phyloP scores from a whole-genome alignment of 2,888 invertebrate genomes.

The Rhorus exstirpatorius region DNA sequence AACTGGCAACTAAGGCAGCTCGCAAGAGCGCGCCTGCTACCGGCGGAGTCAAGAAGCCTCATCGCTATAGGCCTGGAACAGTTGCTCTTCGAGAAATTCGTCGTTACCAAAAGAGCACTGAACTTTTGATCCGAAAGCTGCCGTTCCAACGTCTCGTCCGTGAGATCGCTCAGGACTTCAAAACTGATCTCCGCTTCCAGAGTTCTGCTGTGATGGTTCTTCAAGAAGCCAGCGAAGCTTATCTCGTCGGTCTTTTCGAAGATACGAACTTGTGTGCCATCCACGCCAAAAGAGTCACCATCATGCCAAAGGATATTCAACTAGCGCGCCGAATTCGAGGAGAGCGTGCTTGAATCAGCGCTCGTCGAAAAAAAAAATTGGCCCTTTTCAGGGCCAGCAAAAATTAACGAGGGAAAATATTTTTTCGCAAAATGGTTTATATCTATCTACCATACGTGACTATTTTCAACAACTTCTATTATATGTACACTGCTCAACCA shows the following conservation, averaged over 20 bases:
- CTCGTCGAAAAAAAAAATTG: background rate
- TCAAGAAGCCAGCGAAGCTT: slow-evolving; percentile 51
- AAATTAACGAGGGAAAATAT: background rate
- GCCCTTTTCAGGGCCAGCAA: slow-evolving; percentile 49
- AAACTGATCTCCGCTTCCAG: slow-evolving; percentile 46
- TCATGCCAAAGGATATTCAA: slow-evolving; percentile 52
- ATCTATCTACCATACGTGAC: too few relatives aligned
- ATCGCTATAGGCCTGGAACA: slow-evolving; percentile 48
- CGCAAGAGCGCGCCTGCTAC: slow-evolving; percentile 47
- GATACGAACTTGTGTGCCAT: slow-evolving; percentile 54
- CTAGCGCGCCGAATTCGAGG: slow-evolving; percentile 45
- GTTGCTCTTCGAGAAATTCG: slow-evolving; percentile 49
- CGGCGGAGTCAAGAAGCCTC: slow-evolving; percentile 45
- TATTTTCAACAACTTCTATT: too few relatives aligned
- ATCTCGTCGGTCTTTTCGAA: slow-evolving; percentile 46
- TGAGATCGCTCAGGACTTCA: slow-evolving; percentile 52
- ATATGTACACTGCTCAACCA: too few relatives aligned
- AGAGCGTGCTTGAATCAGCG: slow-evolving; percentile 39
- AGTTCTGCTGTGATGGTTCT: slow-evolving; percentile 51
- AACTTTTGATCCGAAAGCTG: slow-evolving; percentile 46
- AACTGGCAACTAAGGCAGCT: slow-evolving; percentile 45
- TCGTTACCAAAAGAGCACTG: slow-evolving; percentile 50
- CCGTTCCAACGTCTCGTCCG: slow-evolving; percentile 51
- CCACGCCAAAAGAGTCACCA: slow-evolving; percentile 46
- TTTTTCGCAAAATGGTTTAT: too few relatives aligned